Evolutionary conservation across 2,113 vertebrate species (phyloP).

Genomic region (Gambusia affinis): DNA sequence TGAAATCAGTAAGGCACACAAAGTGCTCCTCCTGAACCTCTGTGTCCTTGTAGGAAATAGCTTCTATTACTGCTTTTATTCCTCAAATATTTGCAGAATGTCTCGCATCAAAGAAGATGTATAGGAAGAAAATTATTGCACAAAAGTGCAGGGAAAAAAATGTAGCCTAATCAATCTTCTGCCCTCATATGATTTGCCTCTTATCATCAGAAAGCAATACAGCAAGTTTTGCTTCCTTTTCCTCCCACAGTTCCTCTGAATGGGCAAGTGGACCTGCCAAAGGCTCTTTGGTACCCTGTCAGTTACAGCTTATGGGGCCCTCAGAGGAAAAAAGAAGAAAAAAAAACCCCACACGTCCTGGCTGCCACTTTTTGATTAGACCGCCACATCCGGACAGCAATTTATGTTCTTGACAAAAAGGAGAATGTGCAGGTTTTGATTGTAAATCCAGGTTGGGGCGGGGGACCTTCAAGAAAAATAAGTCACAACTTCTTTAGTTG

Average conservation of each 20-base stretch:
- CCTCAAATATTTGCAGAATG: constrained; percentile 12
- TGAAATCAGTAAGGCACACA: constrained; percentile 19
- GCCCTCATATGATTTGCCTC: constrained; percentile 52
- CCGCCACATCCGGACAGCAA: constrained; percentile 30
- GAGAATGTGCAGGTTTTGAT: constrained; percentile 36
- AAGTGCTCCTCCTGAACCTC: constrained; percentile 18
- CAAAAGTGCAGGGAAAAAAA: background rate
- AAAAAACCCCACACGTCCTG: constrained; percentile 7
- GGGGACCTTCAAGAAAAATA: constrained; percentile 38
- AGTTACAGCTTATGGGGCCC: constrained; percentile 49
- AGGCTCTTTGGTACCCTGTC: constrained; percentile 64
- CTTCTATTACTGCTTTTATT: constrained; percentile 12
- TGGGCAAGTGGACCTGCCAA: constrained; percentile 68
- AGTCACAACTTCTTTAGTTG: constrained; percentile 21
- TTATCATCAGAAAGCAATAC: constrained; percentile 64
- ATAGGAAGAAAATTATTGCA: constrained; percentile 30
- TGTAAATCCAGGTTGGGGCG: constrained; percentile 16
- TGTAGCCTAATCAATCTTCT: constrained; percentile 38
- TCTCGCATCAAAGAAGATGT: constrained; percentile 36
- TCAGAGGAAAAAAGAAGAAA: constrained; percentile 9
- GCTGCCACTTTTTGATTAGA: constrained; percentile 40
- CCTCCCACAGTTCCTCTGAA: constrained; percentile 56
- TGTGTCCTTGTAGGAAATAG: constrained; percentile 3
- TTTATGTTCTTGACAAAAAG: constrained; percentile 48
- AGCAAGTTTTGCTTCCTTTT: constrained; percentile 55